Percentiles rank a stretch among this genome's conserved stretches.
These are phyloP conservation scores for Sycophila sp. DNA, from an alignment of 1,140 invertebrate genomes.

Conservation along the genomic window DNA sequence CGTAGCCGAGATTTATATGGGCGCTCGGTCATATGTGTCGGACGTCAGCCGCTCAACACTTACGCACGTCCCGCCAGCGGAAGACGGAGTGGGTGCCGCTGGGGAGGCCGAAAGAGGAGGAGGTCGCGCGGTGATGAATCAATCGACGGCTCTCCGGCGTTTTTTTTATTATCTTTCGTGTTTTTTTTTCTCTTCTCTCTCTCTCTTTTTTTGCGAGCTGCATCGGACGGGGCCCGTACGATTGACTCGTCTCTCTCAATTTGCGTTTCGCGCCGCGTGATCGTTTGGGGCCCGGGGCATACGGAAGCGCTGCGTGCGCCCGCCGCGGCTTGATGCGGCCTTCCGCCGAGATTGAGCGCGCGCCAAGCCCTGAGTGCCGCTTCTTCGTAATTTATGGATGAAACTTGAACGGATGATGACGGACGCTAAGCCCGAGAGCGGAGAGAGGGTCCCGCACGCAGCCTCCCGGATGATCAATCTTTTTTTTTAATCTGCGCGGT, in stretches of 20 bases:
- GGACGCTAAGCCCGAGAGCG: no score
- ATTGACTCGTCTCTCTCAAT: conserved; percentile 35
- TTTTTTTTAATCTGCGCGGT: neutral
- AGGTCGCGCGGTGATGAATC: conserved; percentile 11
- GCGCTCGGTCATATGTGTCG: neutral
- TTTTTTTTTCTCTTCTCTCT: neutral
- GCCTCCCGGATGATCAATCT: conserved; percentile 21
- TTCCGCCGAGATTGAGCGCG: neutral
- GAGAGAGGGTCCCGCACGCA: no score
- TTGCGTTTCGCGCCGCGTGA: conserved; percentile 15
- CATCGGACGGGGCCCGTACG: neutral
- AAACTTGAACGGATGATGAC: conserved; percentile 20
- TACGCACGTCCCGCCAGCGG: neutral
- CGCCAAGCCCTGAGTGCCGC: neutral
- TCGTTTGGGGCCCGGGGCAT: neutral
- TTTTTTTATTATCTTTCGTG: no score
- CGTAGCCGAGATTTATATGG: conserved; percentile 17
- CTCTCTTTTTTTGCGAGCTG: conserved; percentile 1
- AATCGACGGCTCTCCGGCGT: conserved; percentile 16
- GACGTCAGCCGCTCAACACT: conserved; percentile 19
- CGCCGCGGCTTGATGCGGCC: neutral
- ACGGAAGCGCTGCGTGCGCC: no score
- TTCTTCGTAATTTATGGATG: conserved; percentile 28
- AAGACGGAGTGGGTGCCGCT: conserved; percentile 2
- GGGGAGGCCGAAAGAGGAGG: conserved; percentile 7